Percentiles rank a stretch among this genome's conserved stretches.
These are phyloP conservation scores for Drosophila mulleri DNA, from an alignment of 2,888 invertebrate genomes.

Conservation along the genomic window DNA sequence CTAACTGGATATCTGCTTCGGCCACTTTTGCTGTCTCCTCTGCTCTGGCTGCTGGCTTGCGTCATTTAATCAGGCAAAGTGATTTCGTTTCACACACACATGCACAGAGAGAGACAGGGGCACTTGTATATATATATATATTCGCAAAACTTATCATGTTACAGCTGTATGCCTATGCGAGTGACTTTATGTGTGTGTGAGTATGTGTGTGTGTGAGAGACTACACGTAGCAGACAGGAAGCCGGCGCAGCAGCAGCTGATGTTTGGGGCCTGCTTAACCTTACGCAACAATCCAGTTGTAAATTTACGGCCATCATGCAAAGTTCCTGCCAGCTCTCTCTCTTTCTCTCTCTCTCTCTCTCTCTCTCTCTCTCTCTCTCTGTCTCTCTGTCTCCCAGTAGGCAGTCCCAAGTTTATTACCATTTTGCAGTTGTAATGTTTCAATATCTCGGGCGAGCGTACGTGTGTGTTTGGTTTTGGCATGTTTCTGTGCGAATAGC, in stretches of 20 bases:
- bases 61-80: slow-evolving; percentile 81
- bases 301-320: slow-evolving; percentile 74
- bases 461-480: slow-evolving; percentile 11
- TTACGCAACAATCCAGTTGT: slow-evolving; percentile 72
- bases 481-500: slow-evolving; percentile 26
- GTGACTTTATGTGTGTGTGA: slow-evolving; percentile 17
- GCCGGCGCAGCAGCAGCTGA: slow-evolving; percentile 64
- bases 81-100: slow-evolving; percentile 60
- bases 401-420: slow-evolving; percentile 74
- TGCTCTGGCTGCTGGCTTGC: slow-evolving; percentile 44
- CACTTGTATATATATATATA: neutral
- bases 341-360: neutral
- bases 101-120: neutral
- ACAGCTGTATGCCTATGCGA: slow-evolving; percentile 23
- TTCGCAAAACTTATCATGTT: slow-evolving; percentile 68
- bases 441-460: slow-evolving; percentile 65
- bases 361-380: slow-evolving; percentile 7
- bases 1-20: slow-evolving; percentile 44
- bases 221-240: slow-evolving; percentile 65
- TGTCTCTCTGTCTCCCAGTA: slow-evolving; percentile 39
- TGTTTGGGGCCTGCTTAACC: slow-evolving; percentile 68
- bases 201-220: slow-evolving; percentile 10
- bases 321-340: slow-evolving; percentile 59
- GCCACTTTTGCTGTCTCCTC: neutral
- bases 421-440: slow-evolving; percentile 81